Evolutionary conservation across 1,140 invertebrate species (phyloP).

Genomic region (Oncopodura yosiiana): DNA sequence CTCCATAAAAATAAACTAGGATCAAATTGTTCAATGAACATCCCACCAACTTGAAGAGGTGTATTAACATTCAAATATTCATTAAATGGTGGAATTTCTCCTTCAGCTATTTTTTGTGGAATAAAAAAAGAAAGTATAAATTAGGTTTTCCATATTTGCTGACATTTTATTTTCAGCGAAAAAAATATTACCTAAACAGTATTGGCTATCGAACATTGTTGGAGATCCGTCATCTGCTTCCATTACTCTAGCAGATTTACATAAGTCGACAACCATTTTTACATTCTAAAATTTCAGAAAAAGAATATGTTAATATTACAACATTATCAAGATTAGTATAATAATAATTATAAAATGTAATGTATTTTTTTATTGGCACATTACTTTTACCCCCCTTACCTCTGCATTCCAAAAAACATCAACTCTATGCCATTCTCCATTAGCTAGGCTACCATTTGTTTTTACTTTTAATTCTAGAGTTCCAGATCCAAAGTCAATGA

Average conservation of each 20-base stretch:
- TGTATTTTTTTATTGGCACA: not conserved
- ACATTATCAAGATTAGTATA: not conserved
- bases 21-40: constrained; percentile 75
- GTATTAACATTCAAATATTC: constrained; percentile 94
- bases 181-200: too few species aligned
- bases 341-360: not conserved
- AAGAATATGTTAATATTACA: constrained; percentile 1
- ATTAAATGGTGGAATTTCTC: constrained; percentile 84
- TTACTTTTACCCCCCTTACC: too few species aligned
- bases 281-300: constrained; percentile 49
- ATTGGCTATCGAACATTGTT: constrained; percentile 67
- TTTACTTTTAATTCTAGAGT: constrained; percentile 79
- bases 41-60: constrained; percentile 83
- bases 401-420: constrained; percentile 93
- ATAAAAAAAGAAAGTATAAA: too few species aligned
- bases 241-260: constrained; percentile 71
- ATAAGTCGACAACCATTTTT: constrained; percentile 82
- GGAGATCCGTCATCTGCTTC: constrained; percentile 80
- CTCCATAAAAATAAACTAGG: constrained; percentile 75
- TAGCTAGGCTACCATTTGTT: constrained; percentile 73
- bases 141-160: too few species aligned
- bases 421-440: constrained; percentile 91
- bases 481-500: constrained; percentile 92
- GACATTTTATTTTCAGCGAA: too few species aligned
- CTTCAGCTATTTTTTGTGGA: constrained; percentile 58